phyloP scores from a whole-genome alignment of 2,797 vertebrate genomes.

The Dermochelys coriacea region DNA sequence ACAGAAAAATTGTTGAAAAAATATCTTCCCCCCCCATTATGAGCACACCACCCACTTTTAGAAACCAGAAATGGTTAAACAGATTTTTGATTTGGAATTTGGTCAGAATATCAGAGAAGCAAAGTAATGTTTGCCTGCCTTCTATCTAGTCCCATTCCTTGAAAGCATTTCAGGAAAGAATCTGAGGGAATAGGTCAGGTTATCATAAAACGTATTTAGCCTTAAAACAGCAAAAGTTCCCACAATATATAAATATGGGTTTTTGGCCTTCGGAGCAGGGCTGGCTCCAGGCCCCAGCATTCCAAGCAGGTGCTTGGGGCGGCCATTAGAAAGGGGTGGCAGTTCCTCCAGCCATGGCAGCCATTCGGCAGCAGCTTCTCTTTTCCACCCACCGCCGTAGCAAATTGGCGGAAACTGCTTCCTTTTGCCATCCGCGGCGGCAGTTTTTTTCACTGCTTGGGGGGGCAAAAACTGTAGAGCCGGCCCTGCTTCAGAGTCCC shows the following conservation, averaged over 20 bases:
- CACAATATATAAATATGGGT: background rate
- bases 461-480: no score
- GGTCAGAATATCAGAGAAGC: background rate
- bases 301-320: no score
- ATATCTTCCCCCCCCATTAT: background rate
- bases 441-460: no score
- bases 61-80: background rate
- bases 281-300: no score
- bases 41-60: background rate
- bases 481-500: background rate
- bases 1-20: background rate
- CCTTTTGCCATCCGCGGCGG: no score
- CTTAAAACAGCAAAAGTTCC: background rate
- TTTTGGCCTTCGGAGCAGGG: background rate
- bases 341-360: no score
- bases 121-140: background rate
- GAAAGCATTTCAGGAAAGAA: background rate
- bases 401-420: no score
- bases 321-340: no score
- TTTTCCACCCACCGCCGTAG: no score
- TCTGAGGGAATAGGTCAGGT: background rate
- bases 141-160: background rate
- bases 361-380: no score
- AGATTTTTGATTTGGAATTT: background rate
- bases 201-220: background rate